Evolutionary conservation across 2,113 vertebrate genomes (phyloP).

Genomic region (Myrmecophaga tridactyla): DNA sequence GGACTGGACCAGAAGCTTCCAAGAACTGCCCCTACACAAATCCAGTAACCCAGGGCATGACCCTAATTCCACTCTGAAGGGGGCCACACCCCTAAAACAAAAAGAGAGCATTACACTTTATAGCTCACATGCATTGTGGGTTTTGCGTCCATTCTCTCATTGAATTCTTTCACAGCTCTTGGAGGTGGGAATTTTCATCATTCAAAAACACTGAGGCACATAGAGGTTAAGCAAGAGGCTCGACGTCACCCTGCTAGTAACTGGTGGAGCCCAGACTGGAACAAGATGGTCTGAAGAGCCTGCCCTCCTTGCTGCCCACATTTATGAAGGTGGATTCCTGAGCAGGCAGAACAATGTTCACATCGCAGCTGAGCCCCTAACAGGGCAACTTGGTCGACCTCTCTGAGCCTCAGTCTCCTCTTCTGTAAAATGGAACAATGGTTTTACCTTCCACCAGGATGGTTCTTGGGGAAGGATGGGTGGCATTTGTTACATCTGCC

Average conservation of each 20-base stretch:
- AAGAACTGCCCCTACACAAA: not conserved
- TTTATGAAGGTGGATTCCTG: not conserved
- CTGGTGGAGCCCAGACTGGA: not conserved
- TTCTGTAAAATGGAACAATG: not conserved
- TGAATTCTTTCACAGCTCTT: not conserved
- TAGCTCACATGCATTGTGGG: not conserved
- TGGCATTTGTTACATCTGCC: fast-evolving
- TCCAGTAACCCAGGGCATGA: not conserved
- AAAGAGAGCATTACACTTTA: not conserved
- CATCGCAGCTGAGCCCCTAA: not conserved
- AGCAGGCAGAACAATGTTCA: not conserved
- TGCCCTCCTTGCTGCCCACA: too few species aligned
- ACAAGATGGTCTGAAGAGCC: not conserved
- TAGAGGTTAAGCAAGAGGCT: not conserved
- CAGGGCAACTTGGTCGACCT: not conserved
- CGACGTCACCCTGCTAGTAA: not conserved
- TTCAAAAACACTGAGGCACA: not conserved
- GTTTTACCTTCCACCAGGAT: not conserved
- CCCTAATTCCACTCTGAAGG: not conserved
- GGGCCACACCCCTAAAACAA: not conserved
- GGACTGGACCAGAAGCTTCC: not conserved
- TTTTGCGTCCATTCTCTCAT: not conserved
- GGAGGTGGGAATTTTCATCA: not conserved
- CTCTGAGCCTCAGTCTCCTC: not conserved
- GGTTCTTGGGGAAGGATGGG: not conserved